Percentiles rank a stretch among this genome's conserved stretches.
Conservation (phyloP, 2,888 invertebrate species). For the Nomada flava region DNA sequence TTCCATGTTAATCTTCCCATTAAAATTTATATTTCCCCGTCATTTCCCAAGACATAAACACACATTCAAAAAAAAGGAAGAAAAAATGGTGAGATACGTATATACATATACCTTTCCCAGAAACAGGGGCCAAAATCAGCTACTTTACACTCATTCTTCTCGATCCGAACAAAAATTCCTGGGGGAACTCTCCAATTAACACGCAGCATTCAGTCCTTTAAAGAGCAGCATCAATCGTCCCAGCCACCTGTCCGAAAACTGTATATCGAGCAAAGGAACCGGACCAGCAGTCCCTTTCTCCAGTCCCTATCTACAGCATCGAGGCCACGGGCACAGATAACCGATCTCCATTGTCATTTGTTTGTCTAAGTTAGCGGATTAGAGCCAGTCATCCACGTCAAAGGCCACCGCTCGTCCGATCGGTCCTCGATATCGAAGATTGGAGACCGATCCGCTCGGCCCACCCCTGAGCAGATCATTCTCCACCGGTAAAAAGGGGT, state of each 20-base stretch:
- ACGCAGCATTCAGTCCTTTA: slow-evolving; percentile 79
- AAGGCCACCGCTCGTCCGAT: slow-evolving; percentile 79
- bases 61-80: too few species aligned
- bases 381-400: slow-evolving; percentile 81
- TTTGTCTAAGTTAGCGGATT: slow-evolving; percentile 82
- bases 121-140: background rate
- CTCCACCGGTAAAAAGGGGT: slow-evolving; percentile 44
- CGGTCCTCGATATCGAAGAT: slow-evolving; percentile 72
- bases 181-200: slow-evolving; percentile 82
- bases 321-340: slow-evolving; percentile 60
- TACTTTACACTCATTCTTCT: background rate
- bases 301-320: slow-evolving; percentile 35
- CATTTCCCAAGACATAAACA: too few species aligned
- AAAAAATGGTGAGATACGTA: too few species aligned
- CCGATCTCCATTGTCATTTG: slow-evolving; percentile 83
- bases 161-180: background rate
- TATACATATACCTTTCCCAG: background rate
- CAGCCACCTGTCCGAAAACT: slow-evolving; percentile 77
- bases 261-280: slow-evolving; percentile 29
- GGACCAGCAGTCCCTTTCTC: background rate
- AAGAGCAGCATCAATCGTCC: slow-evolving; percentile 74
- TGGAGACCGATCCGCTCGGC: slow-evolving; percentile 66
- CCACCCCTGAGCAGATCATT: slow-evolving; percentile 73
- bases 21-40: too few species aligned
- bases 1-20: too few species aligned